phyloP scores from a whole-genome alignment of 2,888 invertebrate species.

The Ormia ochracea region DNA sequence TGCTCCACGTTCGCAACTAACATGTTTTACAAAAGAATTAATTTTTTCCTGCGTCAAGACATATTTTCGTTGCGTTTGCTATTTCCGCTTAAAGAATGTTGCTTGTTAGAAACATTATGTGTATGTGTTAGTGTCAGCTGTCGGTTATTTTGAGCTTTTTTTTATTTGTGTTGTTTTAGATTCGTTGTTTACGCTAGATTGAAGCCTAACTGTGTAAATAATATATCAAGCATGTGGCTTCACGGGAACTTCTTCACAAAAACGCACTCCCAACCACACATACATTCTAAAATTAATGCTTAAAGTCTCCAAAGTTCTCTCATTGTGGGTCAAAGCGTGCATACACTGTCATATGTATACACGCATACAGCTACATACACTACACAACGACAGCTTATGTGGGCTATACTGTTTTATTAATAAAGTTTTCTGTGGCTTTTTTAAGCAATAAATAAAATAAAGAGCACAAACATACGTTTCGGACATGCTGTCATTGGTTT shows the following conservation, averaged over 20 bases:
- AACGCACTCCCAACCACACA: neutral
- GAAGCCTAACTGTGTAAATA: constrained; percentile 41
- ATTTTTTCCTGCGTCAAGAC: too few relatives aligned
- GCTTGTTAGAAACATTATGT: neutral
- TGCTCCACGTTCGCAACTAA: too few relatives aligned
- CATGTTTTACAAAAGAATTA: too few relatives aligned
- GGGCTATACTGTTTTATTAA: neutral
- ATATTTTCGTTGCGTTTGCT: neutral
- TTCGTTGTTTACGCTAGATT: constrained; percentile 53
- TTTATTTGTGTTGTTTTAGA: constrained; percentile 43
- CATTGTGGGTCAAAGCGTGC: too few relatives aligned
- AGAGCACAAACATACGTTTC: neutral
- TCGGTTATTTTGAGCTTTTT: constrained; percentile 2
- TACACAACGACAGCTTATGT: neutral
- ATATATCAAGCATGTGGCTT: constrained; percentile 11
- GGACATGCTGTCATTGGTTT: neutral
- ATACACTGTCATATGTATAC: too few relatives aligned
- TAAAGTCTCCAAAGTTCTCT: too few relatives aligned
- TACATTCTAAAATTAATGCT: too few relatives aligned
- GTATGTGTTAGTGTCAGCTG: neutral
- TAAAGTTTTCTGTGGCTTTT: neutral
- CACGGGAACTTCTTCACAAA: neutral
- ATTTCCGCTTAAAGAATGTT: neutral
- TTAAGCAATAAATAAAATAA: neutral
- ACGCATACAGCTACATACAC: neutral